These are phyloP conservation scores for Calliscelio sp. DNA, from an alignment of 2,888 invertebrate species.

Conservation along the genomic window DNA sequence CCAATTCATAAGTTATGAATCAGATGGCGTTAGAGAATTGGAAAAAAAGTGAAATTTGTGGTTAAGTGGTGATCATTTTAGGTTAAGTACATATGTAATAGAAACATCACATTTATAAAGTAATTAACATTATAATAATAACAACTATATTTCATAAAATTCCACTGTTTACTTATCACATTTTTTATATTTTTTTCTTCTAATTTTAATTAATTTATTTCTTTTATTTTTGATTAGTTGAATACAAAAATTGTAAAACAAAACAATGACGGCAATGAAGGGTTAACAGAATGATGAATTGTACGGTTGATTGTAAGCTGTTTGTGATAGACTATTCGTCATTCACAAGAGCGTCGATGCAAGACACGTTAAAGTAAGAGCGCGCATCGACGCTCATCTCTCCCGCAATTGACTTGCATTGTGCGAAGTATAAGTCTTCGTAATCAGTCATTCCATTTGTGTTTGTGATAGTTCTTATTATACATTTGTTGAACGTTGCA, in stretches of 20 bases:
- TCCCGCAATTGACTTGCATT: conserved; percentile 56
- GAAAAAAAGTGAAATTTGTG: too few relatives aligned
- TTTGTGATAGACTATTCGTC: conserved; percentile 48
- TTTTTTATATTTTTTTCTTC: too few relatives aligned
- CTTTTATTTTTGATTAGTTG: too few relatives aligned
- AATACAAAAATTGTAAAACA: background rate
- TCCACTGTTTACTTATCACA: too few relatives aligned
- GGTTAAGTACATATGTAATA: too few relatives aligned
- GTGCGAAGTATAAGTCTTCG: conserved; percentile 32
- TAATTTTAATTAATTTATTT: too few relatives aligned
- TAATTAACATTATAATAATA: too few relatives aligned
- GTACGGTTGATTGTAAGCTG: conserved; percentile 38
- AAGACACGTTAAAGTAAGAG: conserved; percentile 43
- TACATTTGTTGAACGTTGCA: conserved; percentile 13
- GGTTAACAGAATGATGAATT: conserved; percentile 31
- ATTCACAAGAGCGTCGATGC: conserved; percentile 24
- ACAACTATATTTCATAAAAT: too few relatives aligned
- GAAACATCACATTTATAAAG: too few relatives aligned
- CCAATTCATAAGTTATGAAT: too few relatives aligned
- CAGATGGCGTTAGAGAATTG: too few relatives aligned
- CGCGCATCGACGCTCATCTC: conserved; percentile 29
- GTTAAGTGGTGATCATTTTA: too few relatives aligned
- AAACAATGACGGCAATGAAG: conserved; percentile 3
- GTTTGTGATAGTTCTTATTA: conserved; percentile 25
- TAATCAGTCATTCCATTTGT: conserved; percentile 52